Evolutionary conservation across 2,113 vertebrate species (phyloP).

Genomic region (Strix uralensis): DNA sequence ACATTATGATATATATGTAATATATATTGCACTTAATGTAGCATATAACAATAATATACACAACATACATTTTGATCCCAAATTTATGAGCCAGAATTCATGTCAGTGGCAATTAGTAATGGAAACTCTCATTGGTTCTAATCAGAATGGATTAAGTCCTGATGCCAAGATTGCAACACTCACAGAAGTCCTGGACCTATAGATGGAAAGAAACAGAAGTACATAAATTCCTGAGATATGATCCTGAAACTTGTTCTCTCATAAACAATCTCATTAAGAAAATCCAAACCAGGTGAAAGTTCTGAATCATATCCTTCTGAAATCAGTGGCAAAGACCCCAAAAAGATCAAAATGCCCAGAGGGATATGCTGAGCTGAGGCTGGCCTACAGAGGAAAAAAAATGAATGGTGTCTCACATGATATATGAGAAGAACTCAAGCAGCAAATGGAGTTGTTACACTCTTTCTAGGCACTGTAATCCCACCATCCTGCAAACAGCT

Average conservation of each 20-base stretch:
- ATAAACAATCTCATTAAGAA: neutral
- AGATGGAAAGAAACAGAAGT: neutral
- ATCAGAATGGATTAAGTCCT: neutral
- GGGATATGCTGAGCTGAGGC: neutral
- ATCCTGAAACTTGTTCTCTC: neutral
- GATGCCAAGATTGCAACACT: neutral
- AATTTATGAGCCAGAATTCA: neutral
- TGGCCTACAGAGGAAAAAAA: neutral
- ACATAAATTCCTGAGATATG: neutral
- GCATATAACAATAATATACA: neutral
- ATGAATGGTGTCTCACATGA: neutral
- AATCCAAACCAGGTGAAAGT: neutral
- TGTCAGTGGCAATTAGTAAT: neutral
- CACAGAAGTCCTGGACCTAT: neutral
- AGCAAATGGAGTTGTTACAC: neutral
- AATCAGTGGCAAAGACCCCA: neutral
- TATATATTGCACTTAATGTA: neutral
- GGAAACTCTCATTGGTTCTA: neutral
- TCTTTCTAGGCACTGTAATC: neutral
- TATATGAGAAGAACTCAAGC: neutral
- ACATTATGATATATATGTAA: neutral
- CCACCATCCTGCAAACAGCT: neutral
- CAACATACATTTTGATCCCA: neutral
- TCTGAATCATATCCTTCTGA: neutral
- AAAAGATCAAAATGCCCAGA: neutral